Conservation (phyloP, 2,797 vertebrate genomes). For the Synaphobranchus kaupii region DNA sequence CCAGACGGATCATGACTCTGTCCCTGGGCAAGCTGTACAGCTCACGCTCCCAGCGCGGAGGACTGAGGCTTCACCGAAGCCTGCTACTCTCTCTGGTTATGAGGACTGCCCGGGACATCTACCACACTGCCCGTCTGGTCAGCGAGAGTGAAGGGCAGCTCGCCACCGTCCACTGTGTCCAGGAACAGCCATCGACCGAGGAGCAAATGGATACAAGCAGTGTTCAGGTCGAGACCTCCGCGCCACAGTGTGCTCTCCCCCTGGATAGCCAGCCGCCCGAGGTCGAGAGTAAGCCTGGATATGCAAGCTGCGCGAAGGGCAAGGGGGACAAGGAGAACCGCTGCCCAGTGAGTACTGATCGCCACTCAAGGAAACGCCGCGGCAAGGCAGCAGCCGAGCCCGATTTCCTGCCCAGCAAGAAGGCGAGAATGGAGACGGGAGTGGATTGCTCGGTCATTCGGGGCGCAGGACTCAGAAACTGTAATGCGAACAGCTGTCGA, state of each 20-base stretch:
- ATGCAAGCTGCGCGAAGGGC: slow-evolving; percentile 38
- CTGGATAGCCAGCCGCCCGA: not conserved
- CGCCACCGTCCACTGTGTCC: slow-evolving; percentile 9
- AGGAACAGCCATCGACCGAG: slow-evolving; percentile 40
- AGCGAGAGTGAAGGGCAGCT: slow-evolving; percentile 49
- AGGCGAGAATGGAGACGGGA: slow-evolving; percentile 78
- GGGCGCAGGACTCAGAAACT: slow-evolving; percentile 26
- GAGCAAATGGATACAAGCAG: slow-evolving; percentile 63
- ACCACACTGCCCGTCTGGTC: slow-evolving; percentile 70
- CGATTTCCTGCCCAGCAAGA: slow-evolving; percentile 81
- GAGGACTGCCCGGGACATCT: slow-evolving; percentile 83
- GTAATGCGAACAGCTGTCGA: slow-evolving; percentile 56
- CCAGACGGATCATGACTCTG: slow-evolving; percentile 85
- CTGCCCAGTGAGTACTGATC: slow-evolving; percentile 47
- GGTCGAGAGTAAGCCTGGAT: slow-evolving; percentile 9
- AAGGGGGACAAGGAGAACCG: slow-evolving; percentile 65
- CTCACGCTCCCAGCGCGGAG: slow-evolving; percentile 81
- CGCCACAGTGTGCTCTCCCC: slow-evolving; percentile 14
- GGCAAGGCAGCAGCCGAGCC: slow-evolving; percentile 68
- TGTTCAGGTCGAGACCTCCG: slow-evolving; percentile 35
- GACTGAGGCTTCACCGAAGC: slow-evolving; percentile 84
- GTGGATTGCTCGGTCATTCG: slow-evolving; percentile 63
- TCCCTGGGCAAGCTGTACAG: slow-evolving; percentile 88
- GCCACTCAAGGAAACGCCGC: slow-evolving; percentile 75
- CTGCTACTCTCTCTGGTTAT: slow-evolving; percentile 86